A percentile compares a stretch with the other conserved stretches of the same genome.
Conservation (phyloP, 2,113 vertebrate genomes). For the Clarias macrocephalus region DNA sequence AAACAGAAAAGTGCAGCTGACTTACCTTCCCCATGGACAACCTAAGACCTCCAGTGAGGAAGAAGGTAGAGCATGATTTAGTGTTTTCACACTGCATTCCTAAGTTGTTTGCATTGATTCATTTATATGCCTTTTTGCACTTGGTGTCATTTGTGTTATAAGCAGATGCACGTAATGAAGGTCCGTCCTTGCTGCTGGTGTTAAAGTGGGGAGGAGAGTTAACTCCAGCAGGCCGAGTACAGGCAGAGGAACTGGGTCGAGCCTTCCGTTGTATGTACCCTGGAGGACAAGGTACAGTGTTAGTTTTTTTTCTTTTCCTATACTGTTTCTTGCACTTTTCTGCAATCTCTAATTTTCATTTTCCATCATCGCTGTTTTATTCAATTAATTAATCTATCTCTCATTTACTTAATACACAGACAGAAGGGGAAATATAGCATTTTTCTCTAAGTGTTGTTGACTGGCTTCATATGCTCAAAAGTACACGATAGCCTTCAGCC, state of each 20-base stretch:
- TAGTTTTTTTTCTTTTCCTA: neutral
- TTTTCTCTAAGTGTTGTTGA: neutral
- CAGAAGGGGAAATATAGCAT: no score
- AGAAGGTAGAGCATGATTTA: slow-evolving; percentile 77
- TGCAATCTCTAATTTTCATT: neutral
- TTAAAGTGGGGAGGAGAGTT: slow-evolving; percentile 97
- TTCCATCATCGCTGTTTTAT: neutral
- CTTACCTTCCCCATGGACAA: slow-evolving; percentile 90
- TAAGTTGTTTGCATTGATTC: neutral
- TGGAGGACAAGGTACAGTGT: slow-evolving; percentile 87
- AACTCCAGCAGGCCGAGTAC: slow-evolving; percentile 90
- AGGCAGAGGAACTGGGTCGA: slow-evolving; percentile 93
- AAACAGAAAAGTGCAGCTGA: slow-evolving; percentile 96
- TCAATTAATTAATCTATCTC: neutral
- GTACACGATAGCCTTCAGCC: no score
- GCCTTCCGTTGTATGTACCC: slow-evolving; percentile 99
- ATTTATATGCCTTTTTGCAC: neutral
- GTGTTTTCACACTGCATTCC: neutral
- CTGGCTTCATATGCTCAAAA: no score
- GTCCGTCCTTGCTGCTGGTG: slow-evolving; percentile 88
- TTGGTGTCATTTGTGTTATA: slow-evolving; percentile 8
- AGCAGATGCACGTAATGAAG: slow-evolving; percentile 78
- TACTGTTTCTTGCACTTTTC: no score
- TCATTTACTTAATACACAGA: neutral
- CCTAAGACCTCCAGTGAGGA: slow-evolving; percentile 90